Evolutionary conservation across 2,888 invertebrate species (phyloP), one percentile per base, ranked within the genome.

Genomic region (Apamea epomidion): DNA sequence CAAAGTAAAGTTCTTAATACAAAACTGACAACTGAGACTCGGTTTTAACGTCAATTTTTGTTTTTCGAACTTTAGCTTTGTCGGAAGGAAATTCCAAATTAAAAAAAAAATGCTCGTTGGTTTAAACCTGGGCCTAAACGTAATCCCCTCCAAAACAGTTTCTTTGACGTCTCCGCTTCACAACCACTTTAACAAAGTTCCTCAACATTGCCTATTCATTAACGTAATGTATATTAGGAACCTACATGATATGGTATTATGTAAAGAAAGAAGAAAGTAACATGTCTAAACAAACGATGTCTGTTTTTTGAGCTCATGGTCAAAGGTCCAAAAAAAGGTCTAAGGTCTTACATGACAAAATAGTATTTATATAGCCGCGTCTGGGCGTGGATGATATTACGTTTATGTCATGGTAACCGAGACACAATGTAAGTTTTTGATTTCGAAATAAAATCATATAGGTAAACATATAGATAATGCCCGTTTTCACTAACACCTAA

Each of bases 251-350:
- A 25, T 18, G 14, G 21, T 60, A 25, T 80, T 74, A 51, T 51
- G 60, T 72, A 29, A 69, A 45, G 51, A 54, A n/a, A 21, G 32
- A 69, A 45, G 51, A 54, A n/a, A 21, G 32, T 68, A 76, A 83
- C 42, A 51, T 83, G 62, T 69, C 29, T 69, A 72, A 80, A 67
- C 62, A 68, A 58, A 45, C n/a, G 32, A 72, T 10, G 70, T 18
- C 29, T 77, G 29, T 16, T 51, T 81, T 70, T 87, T 86, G 75
- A 68, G 83, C 78, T 69, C 77, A 77, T 6, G 84, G 83, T 69
- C 78, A 60, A 37, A 77, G 48, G 84, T 83, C 72, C 69, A 74
- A 65, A n/a, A n/a, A n/a, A n/a, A n/a, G n/a, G n/a, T n/a, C n/a
- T n/a, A n/a, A n/a, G n/a, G n/a, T 73, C 45, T 54, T 60, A 82